These are phyloP conservation scores for Abscondita cerata DNA, from an alignment of 2,888 invertebrate species.

Conservation along the genomic window DNA sequence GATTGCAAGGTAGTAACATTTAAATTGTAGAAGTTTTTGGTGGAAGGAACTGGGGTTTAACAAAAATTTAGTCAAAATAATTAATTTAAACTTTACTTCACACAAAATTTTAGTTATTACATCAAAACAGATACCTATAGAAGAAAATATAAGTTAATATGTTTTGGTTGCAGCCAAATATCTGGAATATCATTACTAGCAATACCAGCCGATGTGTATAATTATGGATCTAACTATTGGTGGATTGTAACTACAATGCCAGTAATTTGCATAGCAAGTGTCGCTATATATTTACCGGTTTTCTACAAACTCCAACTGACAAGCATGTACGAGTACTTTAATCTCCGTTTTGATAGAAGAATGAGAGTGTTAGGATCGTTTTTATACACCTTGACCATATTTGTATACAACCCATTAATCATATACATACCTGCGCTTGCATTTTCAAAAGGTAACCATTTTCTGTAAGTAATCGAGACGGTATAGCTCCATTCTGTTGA, in stretches of 20 bases:
- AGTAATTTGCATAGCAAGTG: no score
- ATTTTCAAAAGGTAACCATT: conserved; percentile 64
- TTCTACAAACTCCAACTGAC: conserved; percentile 74
- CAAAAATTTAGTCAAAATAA: no score
- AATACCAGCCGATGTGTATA: conserved; percentile 76
- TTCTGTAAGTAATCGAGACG: no score
- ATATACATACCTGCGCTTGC: conserved; percentile 71
- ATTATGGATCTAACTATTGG: conserved; percentile 63
- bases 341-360: conserved; percentile 67
- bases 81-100: no score
- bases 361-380: conserved; percentile 63
- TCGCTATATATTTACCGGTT: conserved; percentile 63
- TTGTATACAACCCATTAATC: conserved; percentile 66
- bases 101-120: no score
- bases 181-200: conserved; percentile 79
- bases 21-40: no score
- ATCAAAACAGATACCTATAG: no score
- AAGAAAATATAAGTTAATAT: no score
- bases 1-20: conserved; percentile 37
- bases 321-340: conserved; percentile 73
- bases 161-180: conserved; percentile 64
- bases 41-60: no score
- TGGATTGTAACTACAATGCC: background rate
- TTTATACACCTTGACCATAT: conserved; percentile 63
- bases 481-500: no score